phyloP scores from a whole-genome alignment of 92 coral and sea anemone species.

The Palythoa caribaeorum region DNA sequence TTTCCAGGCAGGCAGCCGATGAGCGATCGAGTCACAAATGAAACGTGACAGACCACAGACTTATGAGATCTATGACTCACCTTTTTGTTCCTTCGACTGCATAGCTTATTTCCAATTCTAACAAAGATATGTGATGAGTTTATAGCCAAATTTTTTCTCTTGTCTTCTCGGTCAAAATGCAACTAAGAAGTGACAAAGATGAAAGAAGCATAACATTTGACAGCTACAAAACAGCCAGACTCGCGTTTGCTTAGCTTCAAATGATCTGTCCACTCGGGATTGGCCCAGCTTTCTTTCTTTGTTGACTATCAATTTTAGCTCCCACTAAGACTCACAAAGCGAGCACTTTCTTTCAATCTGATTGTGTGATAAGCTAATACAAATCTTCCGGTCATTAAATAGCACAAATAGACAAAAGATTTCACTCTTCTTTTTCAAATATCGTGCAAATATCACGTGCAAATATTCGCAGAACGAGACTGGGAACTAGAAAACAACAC shows the following conservation, averaged over 20 bases:
- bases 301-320: background rate
- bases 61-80: background rate
- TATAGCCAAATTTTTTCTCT: background rate
- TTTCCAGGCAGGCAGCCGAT: background rate
- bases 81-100: background rate
- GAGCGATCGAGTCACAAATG: background rate
- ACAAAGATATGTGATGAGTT: background rate
- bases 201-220: background rate
- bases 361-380: background rate
- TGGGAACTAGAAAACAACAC: background rate
- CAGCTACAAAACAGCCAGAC: background rate
- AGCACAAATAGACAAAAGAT: background rate
- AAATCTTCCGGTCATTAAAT: slow-evolving; percentile 5
- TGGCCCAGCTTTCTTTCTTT: slow-evolving; percentile 21
- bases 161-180: background rate
- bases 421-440: background rate
- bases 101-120: background rate
- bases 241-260: background rate
- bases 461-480: background rate
- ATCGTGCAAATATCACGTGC: background rate
- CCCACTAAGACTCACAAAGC: background rate
- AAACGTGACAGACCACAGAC: background rate
- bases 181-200: no score
- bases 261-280: slow-evolving; percentile 33
- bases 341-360: background rate